phyloP scores from a whole-genome alignment of 2,113 vertebrate species.

The Anhinga rufa region DNA sequence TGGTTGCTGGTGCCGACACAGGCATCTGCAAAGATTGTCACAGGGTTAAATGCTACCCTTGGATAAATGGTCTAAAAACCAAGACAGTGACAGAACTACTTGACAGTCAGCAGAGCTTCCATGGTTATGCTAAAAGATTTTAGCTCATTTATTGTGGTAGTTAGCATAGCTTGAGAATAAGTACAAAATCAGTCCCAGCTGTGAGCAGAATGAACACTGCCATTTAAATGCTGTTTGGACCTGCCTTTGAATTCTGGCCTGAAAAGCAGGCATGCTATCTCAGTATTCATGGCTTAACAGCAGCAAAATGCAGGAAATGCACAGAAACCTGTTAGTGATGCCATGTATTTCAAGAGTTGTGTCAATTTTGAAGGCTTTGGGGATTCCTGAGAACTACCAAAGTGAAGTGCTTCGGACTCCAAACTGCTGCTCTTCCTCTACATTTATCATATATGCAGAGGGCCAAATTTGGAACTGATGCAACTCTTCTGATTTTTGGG shows the following conservation, averaged over 20 bases:
- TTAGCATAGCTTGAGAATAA: not conserved
- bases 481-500: not conserved
- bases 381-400: not conserved
- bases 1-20: not conserved
- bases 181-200: not conserved
- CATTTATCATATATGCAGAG: not conserved
- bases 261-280: not conserved
- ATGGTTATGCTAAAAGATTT: not conserved
- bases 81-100: not conserved
- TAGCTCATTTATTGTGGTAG: not conserved
- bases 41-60: not conserved
- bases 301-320: not conserved
- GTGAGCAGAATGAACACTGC: not conserved
- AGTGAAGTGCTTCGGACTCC: not conserved
- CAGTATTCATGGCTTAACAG: not conserved
- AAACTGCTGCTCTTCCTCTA: not conserved
- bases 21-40: not conserved
- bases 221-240: not conserved
- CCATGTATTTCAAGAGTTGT: not conserved
- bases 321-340: not conserved
- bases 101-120: not conserved
- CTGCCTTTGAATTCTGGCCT: not conserved
- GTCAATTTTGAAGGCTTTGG: not conserved
- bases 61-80: not conserved
- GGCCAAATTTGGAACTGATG: not conserved